Evolutionary conservation across 2,113 vertebrate species (phyloP), one percentile per base, ranked within the genome.

Genomic region (Oreochromis niloticus): DNA sequence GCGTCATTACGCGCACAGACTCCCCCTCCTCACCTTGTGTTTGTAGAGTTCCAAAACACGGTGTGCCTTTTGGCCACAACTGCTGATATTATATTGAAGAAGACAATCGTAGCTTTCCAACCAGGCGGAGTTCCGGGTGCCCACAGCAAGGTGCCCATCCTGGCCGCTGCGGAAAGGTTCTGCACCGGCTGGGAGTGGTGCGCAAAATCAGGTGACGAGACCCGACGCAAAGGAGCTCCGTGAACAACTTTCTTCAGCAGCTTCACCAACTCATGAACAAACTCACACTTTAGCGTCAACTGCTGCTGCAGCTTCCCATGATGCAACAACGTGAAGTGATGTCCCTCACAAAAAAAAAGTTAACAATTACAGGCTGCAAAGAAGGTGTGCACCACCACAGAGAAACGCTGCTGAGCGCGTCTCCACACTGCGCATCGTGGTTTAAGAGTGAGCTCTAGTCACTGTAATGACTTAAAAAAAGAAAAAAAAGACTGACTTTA

Each of bases 41-140:
- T 97, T 14, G 95, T 96, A 6, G 95, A 96, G 85, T 97, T 97
- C 96, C 96, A 97, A 86, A 93, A 96, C 82, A 97, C 95, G 7
- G 91, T 91, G 93, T 97, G 96, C 84, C 96, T 95, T 79, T 92
- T 96, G 36, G 95, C 93, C 32, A 89, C 57, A 32, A 91, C 93
- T 3, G 94, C 81, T 54, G 94, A 94, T 81, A 95, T 68, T 6
- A 95, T 34, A 84, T 95, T 92, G 22, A 96, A 63, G 83, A 96
- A 81, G 43, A 96, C 80, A 46, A 96, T 36, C n/a, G 92, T 86
- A 34, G 91, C 61, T 88, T 80, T 95, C 93, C 94, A 92, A 2
- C 80, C 83, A 11, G 89, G 81, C 36, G 92, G 66, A 55, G 89
- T 81, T 81, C 92, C 94, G 24, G 86, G 90, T n/a, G 89, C 93